Percentiles rank a stretch among this genome's conserved stretches.
Conservation (phyloP, 2,797 vertebrate species). For the Gallinago stenura region DNA sequence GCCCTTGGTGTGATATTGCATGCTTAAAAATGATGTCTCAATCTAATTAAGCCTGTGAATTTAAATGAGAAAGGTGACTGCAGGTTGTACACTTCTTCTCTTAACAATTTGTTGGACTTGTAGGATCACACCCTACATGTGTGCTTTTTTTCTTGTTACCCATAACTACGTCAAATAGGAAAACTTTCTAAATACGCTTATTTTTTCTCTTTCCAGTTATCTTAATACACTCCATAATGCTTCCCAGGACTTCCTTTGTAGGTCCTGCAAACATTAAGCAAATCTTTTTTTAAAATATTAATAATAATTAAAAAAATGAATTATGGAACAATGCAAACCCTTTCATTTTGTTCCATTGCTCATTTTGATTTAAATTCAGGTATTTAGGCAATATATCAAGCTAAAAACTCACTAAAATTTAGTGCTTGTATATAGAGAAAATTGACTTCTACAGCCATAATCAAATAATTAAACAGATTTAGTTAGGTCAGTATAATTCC, state of each 20-base stretch:
- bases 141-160: not conserved
- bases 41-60: conserved; percentile 30
- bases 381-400: not conserved
- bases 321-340: not conserved
- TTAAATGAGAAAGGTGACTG: conserved; percentile 35
- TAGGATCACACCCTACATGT: not conserved
- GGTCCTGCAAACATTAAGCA: not conserved
- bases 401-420: conserved; percentile 24
- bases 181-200: not conserved
- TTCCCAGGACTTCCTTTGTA: not conserved
- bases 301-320: not conserved
- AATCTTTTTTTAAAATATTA: too few relatives aligned
- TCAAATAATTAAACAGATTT: conserved; percentile 37
- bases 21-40: not conserved
- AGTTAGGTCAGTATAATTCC: conserved; percentile 1
- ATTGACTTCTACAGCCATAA: not conserved
- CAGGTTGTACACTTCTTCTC: not conserved
- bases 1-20: not conserved
- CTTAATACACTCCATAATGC: not conserved
- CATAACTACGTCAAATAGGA: not conserved
- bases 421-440: not conserved
- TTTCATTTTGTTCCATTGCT: not conserved
- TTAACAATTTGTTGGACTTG: not conserved
- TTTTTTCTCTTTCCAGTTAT: not conserved
- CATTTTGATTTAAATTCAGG: not conserved